Evolutionary conservation across 2,797 vertebrate genomes (phyloP), one percentile per base, ranked within the genome.

Genomic region (Microchirus variegatus): DNA sequence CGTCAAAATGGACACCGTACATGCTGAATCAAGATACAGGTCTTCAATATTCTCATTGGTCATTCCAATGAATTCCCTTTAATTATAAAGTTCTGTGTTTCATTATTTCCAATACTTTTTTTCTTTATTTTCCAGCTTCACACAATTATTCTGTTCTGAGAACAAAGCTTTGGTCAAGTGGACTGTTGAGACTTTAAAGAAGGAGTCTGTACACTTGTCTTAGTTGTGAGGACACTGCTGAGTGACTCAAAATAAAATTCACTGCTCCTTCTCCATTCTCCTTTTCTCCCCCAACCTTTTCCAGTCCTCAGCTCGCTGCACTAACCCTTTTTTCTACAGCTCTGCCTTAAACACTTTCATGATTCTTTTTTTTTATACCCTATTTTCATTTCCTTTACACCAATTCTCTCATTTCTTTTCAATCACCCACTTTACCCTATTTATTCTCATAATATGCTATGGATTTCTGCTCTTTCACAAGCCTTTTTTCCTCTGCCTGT

Each of bases 401-500:
- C 22, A 22, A 22, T 12, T 10, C 2, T 19, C 11, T 51, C 45
- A 42, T 38, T 38, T n/a, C 15, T 15, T 11, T 18, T 10, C 41
- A 42, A 42, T 42, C 12, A 14, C 41, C 14, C 43, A n/a, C 9
- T 16, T 17, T 16, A 10, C 12, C 53, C 17, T 52, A 5, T 12
- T 18, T 4, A 9, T 38, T 6, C 6, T 31, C 22, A 5, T 35
- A 13, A 3, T 9, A 11, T 18, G 16, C 12, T 51, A 5, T 11
- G 10, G 6, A 1, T 9, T 14, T 11, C 11, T 19, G 13, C 45
- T 11, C 44, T 64, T 77, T 68, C 59, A 47, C 56, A 63, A 72
- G 22, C 59, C 61, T 54, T 73, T 54, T 73, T 38, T 59, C 38
- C 16, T 66, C 45, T 60, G 48, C 70, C 55, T 82, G 81, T 83